These are phyloP conservation scores for Daboia siamensis DNA, from an alignment of 2,113 vertebrate genomes.

Conservation along the genomic window DNA sequence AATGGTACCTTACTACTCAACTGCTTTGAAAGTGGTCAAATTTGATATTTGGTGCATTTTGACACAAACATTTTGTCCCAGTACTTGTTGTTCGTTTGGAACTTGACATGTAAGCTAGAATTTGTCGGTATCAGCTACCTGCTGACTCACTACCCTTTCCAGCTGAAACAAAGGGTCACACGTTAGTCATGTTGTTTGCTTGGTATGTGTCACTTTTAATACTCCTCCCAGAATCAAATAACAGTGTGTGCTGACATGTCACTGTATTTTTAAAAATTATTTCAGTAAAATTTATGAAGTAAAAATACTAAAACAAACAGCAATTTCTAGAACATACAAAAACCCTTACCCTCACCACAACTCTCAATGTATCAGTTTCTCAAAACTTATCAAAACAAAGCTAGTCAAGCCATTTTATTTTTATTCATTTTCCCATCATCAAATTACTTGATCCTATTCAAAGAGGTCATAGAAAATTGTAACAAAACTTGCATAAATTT, in stretches of 20 bases:
- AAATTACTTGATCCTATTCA: background rate
- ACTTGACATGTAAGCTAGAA: too few species aligned
- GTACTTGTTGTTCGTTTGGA: background rate
- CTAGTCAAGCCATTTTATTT: background rate
- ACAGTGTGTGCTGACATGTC: background rate
- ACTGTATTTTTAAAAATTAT: background rate
- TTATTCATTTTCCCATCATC: background rate
- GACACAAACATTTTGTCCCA: background rate
- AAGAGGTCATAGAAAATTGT: background rate
- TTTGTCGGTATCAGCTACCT: background rate
- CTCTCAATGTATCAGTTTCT: background rate
- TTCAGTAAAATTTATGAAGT: background rate
- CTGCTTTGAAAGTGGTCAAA: too few species aligned
- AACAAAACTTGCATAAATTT: background rate
- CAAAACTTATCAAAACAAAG: background rate
- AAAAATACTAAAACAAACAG: background rate
- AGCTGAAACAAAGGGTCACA: background rate
- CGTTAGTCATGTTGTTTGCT: background rate
- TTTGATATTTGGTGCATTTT: too few species aligned
- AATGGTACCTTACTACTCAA: too few species aligned
- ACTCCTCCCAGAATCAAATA: background rate
- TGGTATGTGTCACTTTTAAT: too few species aligned
- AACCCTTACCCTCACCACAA: background rate
- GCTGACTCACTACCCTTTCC: background rate
- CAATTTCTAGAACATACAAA: background rate